A percentile compares a stretch with the other conserved stretches of the same genome.
Conservation (phyloP, 2,113 vertebrate genomes). For the Chlorodrepanis virens region DNA sequence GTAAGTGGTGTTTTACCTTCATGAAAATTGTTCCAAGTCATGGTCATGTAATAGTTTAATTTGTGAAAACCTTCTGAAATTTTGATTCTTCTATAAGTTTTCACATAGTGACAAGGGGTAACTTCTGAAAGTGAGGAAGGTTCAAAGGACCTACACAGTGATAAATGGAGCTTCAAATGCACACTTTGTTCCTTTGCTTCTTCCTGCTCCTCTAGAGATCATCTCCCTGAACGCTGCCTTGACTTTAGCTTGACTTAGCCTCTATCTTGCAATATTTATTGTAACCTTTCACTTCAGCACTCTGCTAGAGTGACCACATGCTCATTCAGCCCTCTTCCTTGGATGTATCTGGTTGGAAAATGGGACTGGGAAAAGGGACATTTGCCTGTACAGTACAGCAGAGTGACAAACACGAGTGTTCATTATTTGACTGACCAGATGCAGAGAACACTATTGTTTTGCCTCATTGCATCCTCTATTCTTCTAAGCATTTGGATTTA, state of each 20-base stretch:
- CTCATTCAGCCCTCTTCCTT: neutral
- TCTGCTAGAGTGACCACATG: neutral
- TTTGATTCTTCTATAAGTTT: neutral
- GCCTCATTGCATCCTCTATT: neutral
- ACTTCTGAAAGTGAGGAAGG: neutral
- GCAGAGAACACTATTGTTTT: accelerated
- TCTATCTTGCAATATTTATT: neutral
- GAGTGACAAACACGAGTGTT: neutral
- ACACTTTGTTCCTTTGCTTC: neutral
- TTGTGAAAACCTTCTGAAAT: neutral
- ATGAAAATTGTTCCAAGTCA: neutral
- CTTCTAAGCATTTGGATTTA: neutral
- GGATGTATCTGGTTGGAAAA: neutral
- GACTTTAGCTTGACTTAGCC: neutral
- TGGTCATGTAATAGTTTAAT: neutral
- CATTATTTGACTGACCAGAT: neutral
- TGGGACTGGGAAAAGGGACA: neutral
- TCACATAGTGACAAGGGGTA: neutral
- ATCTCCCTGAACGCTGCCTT: neutral
- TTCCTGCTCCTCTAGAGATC: neutral
- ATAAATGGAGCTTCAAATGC: neutral
- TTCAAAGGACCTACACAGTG: neutral
- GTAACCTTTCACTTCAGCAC: neutral
- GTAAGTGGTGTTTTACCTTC: neutral
- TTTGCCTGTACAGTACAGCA: neutral